Conservation (phyloP, 2,797 vertebrate genomes). For the Fringilla coelebs region DNA sequence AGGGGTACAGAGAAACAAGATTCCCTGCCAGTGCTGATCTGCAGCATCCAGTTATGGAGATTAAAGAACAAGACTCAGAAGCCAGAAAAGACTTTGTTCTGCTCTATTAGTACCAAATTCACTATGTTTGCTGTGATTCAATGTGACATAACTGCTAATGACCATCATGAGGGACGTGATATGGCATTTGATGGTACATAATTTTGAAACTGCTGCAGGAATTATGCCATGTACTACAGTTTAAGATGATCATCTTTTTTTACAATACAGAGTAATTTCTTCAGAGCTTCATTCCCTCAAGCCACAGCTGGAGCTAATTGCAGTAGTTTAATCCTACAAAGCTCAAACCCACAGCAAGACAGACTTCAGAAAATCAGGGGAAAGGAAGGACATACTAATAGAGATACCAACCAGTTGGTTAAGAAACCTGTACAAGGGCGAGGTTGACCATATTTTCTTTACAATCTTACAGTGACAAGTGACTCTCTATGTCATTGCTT, state of each 20-base stretch:
- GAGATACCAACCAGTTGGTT: not conserved
- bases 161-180: not conserved
- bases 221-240: not conserved
- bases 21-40: not conserved
- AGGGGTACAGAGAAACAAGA: not conserved
- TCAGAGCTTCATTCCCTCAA: not conserved
- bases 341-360: not conserved
- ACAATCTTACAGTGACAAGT: not conserved
- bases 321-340: not conserved
- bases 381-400: not conserved
- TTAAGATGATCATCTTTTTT: not conserved
- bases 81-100: not conserved
- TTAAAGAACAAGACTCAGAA: not conserved
- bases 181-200: not conserved
- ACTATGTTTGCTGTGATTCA: not conserved
- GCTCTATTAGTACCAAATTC: constrained; percentile 10
- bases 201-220: constrained; percentile 17
- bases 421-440: not conserved
- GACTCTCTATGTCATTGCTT: not conserved
- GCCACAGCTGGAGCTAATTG: not conserved
- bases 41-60: not conserved
- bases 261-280: not conserved
- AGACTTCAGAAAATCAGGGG: not conserved
- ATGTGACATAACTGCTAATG: constrained; percentile 15
- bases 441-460: not conserved